These are phyloP conservation scores for Drosophila mayaguana DNA, from an alignment of 2,888 invertebrate genomes.

Conservation along the genomic window DNA sequence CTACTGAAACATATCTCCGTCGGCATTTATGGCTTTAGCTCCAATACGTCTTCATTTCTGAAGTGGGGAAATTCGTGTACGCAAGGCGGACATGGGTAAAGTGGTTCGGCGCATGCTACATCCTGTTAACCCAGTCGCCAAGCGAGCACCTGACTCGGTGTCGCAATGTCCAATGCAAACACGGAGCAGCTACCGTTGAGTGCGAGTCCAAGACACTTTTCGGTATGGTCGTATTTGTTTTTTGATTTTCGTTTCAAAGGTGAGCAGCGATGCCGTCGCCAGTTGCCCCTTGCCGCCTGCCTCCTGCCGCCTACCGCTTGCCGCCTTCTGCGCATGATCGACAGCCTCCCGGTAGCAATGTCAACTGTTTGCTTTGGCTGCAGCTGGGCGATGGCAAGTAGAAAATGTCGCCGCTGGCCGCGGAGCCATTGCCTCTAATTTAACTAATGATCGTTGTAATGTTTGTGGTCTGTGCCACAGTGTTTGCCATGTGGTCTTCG, in stretches of 20 bases:
- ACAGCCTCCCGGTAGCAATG: slow-evolving; percentile 76
- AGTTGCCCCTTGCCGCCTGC: not conserved
- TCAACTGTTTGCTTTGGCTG: slow-evolving; percentile 56
- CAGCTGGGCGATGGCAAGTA: slow-evolving; percentile 32
- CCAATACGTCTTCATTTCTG: slow-evolving; percentile 22
- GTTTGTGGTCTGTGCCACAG: slow-evolving; percentile 71
- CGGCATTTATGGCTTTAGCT: slow-evolving; percentile 29
- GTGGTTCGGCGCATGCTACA: slow-evolving; percentile 21
- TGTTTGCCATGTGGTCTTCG: slow-evolving; percentile 71
- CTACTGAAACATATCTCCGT: slow-evolving; percentile 16
- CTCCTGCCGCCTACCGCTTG: slow-evolving; percentile 41
- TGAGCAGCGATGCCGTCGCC: slow-evolving; percentile 44
- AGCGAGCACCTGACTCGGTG: slow-evolving; percentile 39
- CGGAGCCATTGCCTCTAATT: slow-evolving; percentile 71
- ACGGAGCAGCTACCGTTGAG: slow-evolving; percentile 26
- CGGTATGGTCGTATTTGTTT: slow-evolving; percentile 52
- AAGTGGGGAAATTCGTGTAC: slow-evolving; percentile 48
- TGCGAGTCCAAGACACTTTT: slow-evolving; percentile 48
- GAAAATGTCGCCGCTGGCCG: slow-evolving; percentile 26
- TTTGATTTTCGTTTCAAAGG: slow-evolving; percentile 75
- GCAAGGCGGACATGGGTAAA: slow-evolving; percentile 12
- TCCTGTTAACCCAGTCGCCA: slow-evolving; percentile 44
- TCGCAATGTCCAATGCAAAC: slow-evolving; percentile 54
- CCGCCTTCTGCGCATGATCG: slow-evolving; percentile 76
- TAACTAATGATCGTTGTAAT: slow-evolving; percentile 83